These are phyloP conservation scores for Ips nitidus DNA, from an alignment of 1,140 invertebrate genomes.

Conservation along the genomic window DNA sequence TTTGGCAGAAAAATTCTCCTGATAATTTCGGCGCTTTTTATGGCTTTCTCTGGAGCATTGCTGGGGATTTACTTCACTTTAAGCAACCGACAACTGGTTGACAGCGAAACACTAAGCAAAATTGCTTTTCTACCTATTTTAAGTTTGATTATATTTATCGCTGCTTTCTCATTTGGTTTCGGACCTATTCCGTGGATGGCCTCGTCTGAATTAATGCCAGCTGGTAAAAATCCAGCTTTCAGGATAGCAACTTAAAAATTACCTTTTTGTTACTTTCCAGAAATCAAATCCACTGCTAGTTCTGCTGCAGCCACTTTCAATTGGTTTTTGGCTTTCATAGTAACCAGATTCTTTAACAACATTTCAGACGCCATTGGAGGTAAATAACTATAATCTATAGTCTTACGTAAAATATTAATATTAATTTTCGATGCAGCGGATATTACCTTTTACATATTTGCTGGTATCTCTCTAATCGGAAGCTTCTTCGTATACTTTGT, in stretches of 20 bases:
- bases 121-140: conserved; percentile 68
- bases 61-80: conserved; percentile 67
- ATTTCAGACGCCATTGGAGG: conserved; percentile 55
- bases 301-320: conserved; percentile 77
- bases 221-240: conserved; percentile 47
- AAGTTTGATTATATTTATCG: conserved; percentile 73
- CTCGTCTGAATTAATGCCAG: conserved; percentile 73
- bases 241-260: not conserved
- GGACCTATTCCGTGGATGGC: conserved; percentile 82
- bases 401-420: not conserved
- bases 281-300: conserved; percentile 74
- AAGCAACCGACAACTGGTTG: conserved; percentile 49
- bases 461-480: conserved; percentile 62
- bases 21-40: conserved; percentile 64
- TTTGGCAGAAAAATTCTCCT: conserved; percentile 71
- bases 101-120: conserved; percentile 31
- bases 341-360: conserved; percentile 72
- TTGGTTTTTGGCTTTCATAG: conserved; percentile 78
- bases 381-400: conserved; percentile 2
- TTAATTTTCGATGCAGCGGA: conserved; percentile 41
- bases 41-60: conserved; percentile 65
- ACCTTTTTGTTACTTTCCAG: conserved; percentile 52
- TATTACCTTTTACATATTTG: conserved; percentile 67
- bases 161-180: conserved; percentile 77
- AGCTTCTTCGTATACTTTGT: conserved; percentile 63